Evolutionary conservation across 2,797 vertebrate genomes (phyloP).

Genomic region (Carcharodon carcharias): DNA sequence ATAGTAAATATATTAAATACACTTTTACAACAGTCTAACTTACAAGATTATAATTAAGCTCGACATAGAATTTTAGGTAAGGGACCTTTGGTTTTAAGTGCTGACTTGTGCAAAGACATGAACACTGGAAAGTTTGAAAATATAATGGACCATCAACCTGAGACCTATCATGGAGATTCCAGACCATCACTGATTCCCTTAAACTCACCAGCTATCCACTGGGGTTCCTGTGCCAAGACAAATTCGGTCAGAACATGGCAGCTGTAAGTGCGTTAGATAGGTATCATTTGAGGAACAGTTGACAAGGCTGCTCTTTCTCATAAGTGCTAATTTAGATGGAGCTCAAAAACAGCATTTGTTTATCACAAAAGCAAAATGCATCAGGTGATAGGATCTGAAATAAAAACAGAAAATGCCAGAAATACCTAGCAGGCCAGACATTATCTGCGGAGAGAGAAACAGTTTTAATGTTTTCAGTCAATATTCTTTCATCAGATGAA

Average conservation of each 20-base stretch:
- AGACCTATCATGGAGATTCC: neutral
- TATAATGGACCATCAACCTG: neutral
- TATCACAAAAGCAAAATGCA: too few relatives aligned
- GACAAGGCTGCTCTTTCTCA: neutral
- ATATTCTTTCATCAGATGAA: too few relatives aligned
- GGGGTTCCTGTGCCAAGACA: neutral
- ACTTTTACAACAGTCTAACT: neutral
- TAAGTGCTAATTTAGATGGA: neutral
- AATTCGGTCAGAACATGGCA: neutral
- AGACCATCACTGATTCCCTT: neutral
- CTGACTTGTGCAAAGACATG: neutral
- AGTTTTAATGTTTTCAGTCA: too few relatives aligned
- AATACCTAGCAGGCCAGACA: too few relatives aligned
- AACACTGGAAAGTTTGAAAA: neutral
- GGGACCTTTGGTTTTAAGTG: neutral
- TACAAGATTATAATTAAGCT: neutral
- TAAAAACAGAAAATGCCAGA: too few relatives aligned
- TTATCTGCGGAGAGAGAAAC: too few relatives aligned
- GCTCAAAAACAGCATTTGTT: neutral
- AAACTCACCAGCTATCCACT: neutral
- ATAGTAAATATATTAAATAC: neutral
- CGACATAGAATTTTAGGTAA: neutral
- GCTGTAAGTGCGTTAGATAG: neutral
- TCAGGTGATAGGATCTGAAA: too few relatives aligned
- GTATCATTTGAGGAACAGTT: neutral